Evolutionary conservation across 1,140 invertebrate species (phyloP).

Genomic region (Apocrypta bakeri): DNA sequence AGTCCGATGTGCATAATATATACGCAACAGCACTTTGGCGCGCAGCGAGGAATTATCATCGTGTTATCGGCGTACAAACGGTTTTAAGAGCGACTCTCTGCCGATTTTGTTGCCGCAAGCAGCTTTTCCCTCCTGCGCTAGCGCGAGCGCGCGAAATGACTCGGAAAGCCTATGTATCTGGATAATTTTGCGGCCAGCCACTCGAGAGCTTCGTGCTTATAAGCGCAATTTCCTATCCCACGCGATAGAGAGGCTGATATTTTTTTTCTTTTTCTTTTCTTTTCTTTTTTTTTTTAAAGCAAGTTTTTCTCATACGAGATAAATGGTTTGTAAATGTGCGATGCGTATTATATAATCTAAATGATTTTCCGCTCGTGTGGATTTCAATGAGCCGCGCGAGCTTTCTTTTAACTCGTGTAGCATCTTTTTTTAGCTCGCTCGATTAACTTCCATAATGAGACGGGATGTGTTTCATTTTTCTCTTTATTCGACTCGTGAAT

Average conservation of each 20-base stretch:
- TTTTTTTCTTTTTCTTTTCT: no score
- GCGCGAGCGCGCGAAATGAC: no score
- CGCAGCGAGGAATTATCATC: conserved; percentile 8
- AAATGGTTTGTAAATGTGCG: conserved; percentile 22
- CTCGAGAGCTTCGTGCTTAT: neutral
- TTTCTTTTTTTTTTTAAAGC: no score
- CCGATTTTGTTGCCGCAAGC: conserved; percentile 12
- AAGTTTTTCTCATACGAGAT: neutral
- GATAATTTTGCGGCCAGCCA: neutral
- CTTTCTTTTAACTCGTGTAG: neutral
- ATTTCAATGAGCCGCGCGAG: neutral
- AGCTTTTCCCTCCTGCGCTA: neutral
- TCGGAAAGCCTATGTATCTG: neutral
- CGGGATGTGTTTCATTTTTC: neutral
- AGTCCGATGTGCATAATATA: neutral
- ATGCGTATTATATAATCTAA: neutral
- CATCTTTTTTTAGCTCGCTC: neutral
- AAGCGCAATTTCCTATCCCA: neutral
- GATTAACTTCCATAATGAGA: neutral
- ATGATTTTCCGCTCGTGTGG: neutral
- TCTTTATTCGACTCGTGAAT: no score
- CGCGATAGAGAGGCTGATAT: neutral
- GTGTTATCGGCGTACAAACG: conserved; percentile 19
- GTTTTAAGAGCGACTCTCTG: neutral
- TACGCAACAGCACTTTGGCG: neutral